phyloP scores from a whole-genome alignment of 2,888 invertebrate species.

The Hemistola chrysoprasaria region DNA sequence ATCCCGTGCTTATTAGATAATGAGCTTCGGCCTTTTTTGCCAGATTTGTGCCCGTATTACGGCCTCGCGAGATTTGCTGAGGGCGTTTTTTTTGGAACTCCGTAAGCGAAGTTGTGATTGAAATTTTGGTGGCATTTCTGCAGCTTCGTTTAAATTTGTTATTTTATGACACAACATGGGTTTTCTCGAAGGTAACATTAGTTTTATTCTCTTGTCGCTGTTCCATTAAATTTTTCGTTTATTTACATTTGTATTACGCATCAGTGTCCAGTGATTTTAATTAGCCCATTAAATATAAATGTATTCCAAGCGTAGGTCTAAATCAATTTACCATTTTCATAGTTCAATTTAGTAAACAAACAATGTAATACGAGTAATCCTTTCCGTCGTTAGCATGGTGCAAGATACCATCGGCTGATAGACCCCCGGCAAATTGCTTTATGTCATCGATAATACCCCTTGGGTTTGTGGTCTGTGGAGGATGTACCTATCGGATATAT shows the following conservation, averaged over 20 bases:
- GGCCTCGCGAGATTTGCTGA: slow-evolving; percentile 18
- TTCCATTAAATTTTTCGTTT: too few relatives aligned
- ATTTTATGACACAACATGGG: too few relatives aligned
- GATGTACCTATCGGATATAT: slow-evolving; percentile 3
- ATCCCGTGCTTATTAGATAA: slow-evolving; percentile 42
- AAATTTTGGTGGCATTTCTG: slow-evolving; percentile 20
- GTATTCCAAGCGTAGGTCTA: background rate
- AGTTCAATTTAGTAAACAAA: slow-evolving; percentile 25
- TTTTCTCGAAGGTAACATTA: too few relatives aligned
- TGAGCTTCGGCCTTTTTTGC: slow-evolving; percentile 32
- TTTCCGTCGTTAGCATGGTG: slow-evolving; percentile 41
- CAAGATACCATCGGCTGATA: slow-evolving; percentile 40
- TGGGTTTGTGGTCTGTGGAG: slow-evolving; percentile 23
- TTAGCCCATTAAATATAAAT: too few relatives aligned
- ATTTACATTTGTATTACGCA: too few relatives aligned
- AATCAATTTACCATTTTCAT: slow-evolving; percentile 1
- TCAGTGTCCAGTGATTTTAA: too few relatives aligned
- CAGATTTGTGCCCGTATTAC: slow-evolving; percentile 30
- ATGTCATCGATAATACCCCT: slow-evolving; percentile 42
- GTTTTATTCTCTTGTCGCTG: too few relatives aligned
- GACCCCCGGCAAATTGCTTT: slow-evolving; percentile 46
- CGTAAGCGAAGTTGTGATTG: slow-evolving; percentile 19
- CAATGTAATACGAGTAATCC: slow-evolving; percentile 38
- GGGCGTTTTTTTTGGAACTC: slow-evolving; percentile 14
- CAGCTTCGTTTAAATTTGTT: background rate